phyloP scores from a whole-genome alignment of 2,797 vertebrate species.

The Sebastes trivittatus region DNA sequence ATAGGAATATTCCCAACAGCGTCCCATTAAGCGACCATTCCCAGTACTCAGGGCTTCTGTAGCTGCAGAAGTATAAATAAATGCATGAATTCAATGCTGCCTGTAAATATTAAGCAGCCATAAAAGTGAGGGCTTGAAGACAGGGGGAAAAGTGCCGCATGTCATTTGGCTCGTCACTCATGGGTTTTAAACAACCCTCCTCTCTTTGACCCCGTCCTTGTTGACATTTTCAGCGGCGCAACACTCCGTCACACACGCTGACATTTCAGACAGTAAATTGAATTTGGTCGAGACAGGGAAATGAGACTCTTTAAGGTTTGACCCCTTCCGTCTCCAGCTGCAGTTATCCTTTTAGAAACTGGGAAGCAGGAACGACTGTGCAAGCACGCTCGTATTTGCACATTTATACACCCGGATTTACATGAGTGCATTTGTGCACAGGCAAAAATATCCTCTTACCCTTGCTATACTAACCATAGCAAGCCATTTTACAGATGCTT shows the following conservation, averaged over 20 bases:
- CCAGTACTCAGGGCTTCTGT: neutral
- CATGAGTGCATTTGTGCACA: neutral
- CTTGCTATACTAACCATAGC: neutral
- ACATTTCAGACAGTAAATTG: constrained; percentile 28
- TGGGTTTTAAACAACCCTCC: neutral
- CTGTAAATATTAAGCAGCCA: neutral
- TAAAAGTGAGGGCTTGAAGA: neutral
- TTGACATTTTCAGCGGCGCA: constrained; percentile 19
- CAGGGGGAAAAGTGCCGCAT: neutral
- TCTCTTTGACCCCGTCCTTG: constrained; percentile 6
- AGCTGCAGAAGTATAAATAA: neutral
- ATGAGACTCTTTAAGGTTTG: constrained; percentile 21
- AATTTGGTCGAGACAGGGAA: constrained; percentile 20
- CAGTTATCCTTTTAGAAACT: constrained; percentile 12
- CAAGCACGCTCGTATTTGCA: neutral
- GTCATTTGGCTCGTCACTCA: neutral
- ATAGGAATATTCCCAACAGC: neutral
- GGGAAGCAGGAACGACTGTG: neutral
- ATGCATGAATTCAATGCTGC: neutral
- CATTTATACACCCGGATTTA: neutral
- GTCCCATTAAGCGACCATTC: neutral
- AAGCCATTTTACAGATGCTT: neutral
- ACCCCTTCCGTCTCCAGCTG: neutral
- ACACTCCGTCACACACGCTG: neutral
- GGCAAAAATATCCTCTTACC: neutral